Conservation (phyloP, 2,888 invertebrate genomes). For the Argyresthia albistria region DNA sequence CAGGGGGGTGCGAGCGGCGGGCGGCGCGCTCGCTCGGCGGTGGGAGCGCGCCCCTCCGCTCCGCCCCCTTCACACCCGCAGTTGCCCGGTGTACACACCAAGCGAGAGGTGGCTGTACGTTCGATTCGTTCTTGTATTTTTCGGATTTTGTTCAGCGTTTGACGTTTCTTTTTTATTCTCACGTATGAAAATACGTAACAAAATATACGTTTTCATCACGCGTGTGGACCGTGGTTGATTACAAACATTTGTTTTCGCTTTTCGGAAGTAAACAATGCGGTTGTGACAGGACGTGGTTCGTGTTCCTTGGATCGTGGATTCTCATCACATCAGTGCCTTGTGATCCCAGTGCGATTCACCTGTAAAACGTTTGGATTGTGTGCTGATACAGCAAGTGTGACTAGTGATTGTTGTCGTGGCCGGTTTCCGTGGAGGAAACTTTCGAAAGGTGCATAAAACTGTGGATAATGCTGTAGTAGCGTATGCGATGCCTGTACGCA, state of each 20-base stretch:
- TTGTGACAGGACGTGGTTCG: constrained; percentile 37
- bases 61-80: constrained; percentile 43
- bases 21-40: constrained; percentile 15
- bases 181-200: constrained; percentile 36
- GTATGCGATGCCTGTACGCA: constrained; percentile 63
- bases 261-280: constrained; percentile 32
- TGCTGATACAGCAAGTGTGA: constrained; percentile 32
- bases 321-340: constrained; percentile 49
- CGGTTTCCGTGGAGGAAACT: constrained; percentile 67
- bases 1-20: constrained; percentile 34
- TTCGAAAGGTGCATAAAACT: constrained; percentile 69
- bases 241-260: not conserved
- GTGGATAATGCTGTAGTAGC: constrained; percentile 67
- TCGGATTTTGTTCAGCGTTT: constrained; percentile 59
- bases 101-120: constrained; percentile 57
- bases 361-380: constrained; percentile 8
- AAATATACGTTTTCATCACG: constrained; percentile 28
- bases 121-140: constrained; percentile 66
- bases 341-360: constrained; percentile 21
- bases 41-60: constrained; percentile 24
- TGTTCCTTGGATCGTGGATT: constrained; percentile 36
- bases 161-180: constrained; percentile 46
- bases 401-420: constrained; percentile 71
- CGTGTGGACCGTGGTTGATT: constrained; percentile 29
- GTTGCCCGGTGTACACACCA: constrained; percentile 21